Conservation (phyloP, 2,113 vertebrate species). For the Silurus glanis region DNA sequence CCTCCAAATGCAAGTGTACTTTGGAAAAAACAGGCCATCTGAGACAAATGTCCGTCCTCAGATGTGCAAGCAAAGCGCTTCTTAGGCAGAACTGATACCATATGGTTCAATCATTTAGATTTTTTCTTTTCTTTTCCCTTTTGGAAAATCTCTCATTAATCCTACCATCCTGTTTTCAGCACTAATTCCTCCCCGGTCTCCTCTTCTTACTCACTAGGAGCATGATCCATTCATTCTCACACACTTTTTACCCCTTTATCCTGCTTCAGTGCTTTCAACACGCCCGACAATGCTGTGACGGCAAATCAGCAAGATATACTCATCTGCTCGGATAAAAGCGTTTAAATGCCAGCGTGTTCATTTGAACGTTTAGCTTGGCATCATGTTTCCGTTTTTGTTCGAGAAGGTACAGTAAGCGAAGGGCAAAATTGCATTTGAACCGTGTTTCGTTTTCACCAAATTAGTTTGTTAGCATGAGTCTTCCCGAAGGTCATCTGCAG, state of each 20-base stretch:
- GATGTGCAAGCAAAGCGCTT: background rate
- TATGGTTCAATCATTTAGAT: background rate
- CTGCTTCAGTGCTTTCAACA: conserved; percentile 4
- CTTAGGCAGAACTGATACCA: background rate
- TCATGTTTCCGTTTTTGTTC: background rate
- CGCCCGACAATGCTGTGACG: background rate
- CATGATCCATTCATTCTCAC: background rate
- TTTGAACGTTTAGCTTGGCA: background rate
- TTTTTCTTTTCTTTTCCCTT: background rate
- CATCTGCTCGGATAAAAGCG: background rate
- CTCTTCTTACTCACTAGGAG: background rate
- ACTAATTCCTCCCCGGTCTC: background rate
- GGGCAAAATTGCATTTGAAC: background rate
- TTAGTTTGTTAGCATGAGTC: background rate
- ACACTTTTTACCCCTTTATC: background rate
- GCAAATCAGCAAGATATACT: background rate
- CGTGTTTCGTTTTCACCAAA: background rate
- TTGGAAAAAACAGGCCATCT: background rate
- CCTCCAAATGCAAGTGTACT: background rate
- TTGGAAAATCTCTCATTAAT: background rate
- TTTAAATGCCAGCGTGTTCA: conserved; percentile 13
- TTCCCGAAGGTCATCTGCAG: background rate
- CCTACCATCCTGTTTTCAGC: background rate
- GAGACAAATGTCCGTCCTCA: background rate
- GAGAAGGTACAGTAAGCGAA: background rate